Percentiles rank a stretch among this genome's conserved stretches.
Conservation (phyloP, 2,888 invertebrate genomes). For the Pantelozetes paolii region DNA sequence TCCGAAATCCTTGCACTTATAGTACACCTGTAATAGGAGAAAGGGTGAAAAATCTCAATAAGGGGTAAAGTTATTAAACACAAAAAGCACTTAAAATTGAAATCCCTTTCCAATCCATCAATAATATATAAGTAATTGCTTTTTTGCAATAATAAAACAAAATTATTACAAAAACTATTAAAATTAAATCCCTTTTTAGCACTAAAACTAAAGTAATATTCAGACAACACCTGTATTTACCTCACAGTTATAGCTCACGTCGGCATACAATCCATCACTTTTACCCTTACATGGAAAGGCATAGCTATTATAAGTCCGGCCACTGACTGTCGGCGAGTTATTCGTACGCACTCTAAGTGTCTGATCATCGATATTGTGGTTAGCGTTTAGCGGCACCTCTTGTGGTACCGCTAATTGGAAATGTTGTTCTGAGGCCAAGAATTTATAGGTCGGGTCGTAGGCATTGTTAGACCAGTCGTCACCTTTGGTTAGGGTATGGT, state of each 20-base stretch:
- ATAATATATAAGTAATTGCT: too few species aligned
- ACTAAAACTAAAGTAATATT: too few species aligned
- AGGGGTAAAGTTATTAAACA: too few species aligned
- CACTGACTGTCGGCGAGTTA: neutral
- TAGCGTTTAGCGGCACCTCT: neutral
- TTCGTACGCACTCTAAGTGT: neutral
- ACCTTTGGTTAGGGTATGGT: too few species aligned
- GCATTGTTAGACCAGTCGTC: neutral
- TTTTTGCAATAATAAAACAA: too few species aligned
- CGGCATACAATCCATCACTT: neutral
- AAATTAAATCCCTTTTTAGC: too few species aligned
- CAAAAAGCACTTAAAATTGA: too few species aligned
- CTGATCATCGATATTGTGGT: neutral
- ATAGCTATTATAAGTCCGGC: neutral
- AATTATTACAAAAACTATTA: too few species aligned
- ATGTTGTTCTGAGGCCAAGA: conserved; percentile 2
- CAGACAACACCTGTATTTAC: too few species aligned
- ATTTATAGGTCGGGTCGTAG: neutral
- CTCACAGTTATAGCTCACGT: conserved; percentile 10
- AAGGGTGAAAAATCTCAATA: neutral
- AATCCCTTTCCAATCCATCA: too few species aligned
- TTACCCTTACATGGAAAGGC: conserved; percentile 22
- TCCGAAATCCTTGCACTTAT: neutral
- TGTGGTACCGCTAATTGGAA: neutral
- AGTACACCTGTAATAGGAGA: conserved; percentile 13